Percentiles rank a stretch among this genome's conserved stretches.
These are phyloP conservation scores for Alitta virens DNA, from an alignment of 2,888 invertebrate genomes.

Conservation along the genomic window DNA sequence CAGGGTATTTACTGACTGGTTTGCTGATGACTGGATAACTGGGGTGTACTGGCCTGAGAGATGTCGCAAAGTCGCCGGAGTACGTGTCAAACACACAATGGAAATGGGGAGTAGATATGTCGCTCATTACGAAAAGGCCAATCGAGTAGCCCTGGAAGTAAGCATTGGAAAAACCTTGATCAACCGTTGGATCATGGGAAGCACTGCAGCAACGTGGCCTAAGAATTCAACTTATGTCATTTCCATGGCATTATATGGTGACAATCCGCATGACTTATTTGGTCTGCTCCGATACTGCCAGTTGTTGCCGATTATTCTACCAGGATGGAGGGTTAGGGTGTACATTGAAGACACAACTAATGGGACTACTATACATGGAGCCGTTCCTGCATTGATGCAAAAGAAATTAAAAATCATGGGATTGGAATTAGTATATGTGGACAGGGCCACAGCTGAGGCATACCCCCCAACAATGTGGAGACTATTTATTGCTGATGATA, in stretches of 20 bases:
- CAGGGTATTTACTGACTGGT: slow-evolving; percentile 37
- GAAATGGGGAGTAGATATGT: slow-evolving; percentile 31
- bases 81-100: slow-evolving; percentile 32
- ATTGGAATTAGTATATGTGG: slow-evolving; percentile 27
- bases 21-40: slow-evolving; percentile 78
- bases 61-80: slow-evolving; percentile 25
- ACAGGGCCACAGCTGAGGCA: slow-evolving; percentile 4
- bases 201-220: slow-evolving; percentile 10
- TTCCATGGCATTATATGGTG: slow-evolving; percentile 27
- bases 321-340: slow-evolving; percentile 29
- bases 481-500: slow-evolving; percentile 28
- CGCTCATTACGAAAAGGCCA: slow-evolving; percentile 29
- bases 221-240: slow-evolving; percentile 23
- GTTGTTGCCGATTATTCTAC: slow-evolving; percentile 25
- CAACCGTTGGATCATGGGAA: slow-evolving; percentile 22
- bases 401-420: slow-evolving; percentile 28
- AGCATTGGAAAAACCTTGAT: slow-evolving; percentile 29
- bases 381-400: not conserved
- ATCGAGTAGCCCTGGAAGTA: slow-evolving; percentile 28
- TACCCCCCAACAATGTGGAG: slow-evolving; percentile 28
- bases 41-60: slow-evolving; percentile 41
- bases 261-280: slow-evolving; percentile 22
- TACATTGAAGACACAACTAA: slow-evolving; percentile 15
- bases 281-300: slow-evolving; percentile 29
- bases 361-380: not conserved